Percentiles rank a stretch among this genome's conserved stretches.
phyloP scores from a whole-genome alignment of 2,113 vertebrate species.

The Silurus meridionalis region DNA sequence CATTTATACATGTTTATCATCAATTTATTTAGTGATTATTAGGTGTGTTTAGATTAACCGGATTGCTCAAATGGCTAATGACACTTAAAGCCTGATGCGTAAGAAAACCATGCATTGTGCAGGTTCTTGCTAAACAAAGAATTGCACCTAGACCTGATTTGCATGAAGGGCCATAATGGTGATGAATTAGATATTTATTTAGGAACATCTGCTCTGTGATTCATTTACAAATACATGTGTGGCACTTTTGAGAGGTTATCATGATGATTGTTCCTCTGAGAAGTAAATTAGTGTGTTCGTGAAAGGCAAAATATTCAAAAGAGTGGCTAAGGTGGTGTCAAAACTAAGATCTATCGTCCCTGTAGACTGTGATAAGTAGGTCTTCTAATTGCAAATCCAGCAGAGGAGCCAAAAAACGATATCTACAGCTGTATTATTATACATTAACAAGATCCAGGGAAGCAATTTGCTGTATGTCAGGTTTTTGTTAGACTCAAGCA shows the following conservation, averaged over 20 bases:
- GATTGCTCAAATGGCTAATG: background rate
- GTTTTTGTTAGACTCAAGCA: background rate
- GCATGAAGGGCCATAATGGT: background rate
- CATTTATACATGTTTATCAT: background rate
- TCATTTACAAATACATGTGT: constrained; percentile 42
- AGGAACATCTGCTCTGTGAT: constrained; percentile 38
- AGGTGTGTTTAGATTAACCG: background rate
- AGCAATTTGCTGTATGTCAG: constrained; percentile 20
- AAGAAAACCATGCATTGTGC: background rate
- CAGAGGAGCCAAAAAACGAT: constrained; percentile 7
- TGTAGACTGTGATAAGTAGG: constrained; percentile 48
- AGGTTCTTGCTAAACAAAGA: background rate
- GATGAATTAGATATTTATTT: constrained; percentile 43
- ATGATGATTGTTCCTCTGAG: constrained; percentile 41
- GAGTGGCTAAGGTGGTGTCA: constrained; percentile 46
- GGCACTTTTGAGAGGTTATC: constrained; percentile 41
- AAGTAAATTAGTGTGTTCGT: constrained; percentile 25
- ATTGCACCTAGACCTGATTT: constrained; percentile 1
- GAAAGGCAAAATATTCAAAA: constrained; percentile 42
- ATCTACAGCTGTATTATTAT: constrained; percentile 44
- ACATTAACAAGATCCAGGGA: constrained; percentile 14
- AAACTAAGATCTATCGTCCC: constrained; percentile 45
- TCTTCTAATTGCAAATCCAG: constrained; percentile 37
- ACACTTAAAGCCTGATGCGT: background rate
- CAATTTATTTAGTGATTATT: background rate